Evolutionary conservation across 2,113 vertebrate genomes (phyloP).

Genomic region (Cebus imitator): DNA sequence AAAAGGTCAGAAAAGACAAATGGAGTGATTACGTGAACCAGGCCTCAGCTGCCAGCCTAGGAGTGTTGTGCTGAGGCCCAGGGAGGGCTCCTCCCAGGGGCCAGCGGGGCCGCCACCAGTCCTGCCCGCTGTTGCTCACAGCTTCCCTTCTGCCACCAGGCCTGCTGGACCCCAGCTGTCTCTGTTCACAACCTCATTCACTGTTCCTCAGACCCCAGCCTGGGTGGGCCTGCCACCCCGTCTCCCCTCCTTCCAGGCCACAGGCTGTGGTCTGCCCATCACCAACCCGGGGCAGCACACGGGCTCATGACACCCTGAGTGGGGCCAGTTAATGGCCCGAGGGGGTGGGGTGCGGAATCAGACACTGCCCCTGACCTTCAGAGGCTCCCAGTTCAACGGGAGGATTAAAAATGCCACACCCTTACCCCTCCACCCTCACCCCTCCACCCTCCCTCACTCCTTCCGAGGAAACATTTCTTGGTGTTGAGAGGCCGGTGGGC

Average conservation of each 20-base stretch:
- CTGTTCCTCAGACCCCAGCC: neutral
- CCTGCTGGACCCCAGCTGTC: neutral
- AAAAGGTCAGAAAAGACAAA: neutral
- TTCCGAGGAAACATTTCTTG: neutral
- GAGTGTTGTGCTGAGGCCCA: neutral
- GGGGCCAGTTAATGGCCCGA: neutral
- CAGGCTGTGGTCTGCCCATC: neutral
- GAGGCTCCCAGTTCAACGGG: neutral
- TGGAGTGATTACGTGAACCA: fast-evolving
- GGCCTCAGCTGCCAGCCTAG: neutral
- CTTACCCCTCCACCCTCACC: no score
- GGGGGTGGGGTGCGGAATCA: neutral
- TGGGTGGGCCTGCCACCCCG: no score
- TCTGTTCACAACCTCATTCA: neutral
- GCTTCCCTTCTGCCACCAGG: neutral
- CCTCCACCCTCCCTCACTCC: fast-evolving
- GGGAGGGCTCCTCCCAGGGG: neutral
- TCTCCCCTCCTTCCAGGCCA: neutral
- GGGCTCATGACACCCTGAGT: fast-evolving
- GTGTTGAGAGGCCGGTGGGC: neutral
- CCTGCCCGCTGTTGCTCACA: neutral
- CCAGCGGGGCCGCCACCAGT: neutral
- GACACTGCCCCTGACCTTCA: neutral
- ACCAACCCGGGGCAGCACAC: neutral
- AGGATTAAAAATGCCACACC: neutral